Base-by-base conservation (phyloP, 2,888 invertebrate genomes). In the Encarsia formosa region DNA sequence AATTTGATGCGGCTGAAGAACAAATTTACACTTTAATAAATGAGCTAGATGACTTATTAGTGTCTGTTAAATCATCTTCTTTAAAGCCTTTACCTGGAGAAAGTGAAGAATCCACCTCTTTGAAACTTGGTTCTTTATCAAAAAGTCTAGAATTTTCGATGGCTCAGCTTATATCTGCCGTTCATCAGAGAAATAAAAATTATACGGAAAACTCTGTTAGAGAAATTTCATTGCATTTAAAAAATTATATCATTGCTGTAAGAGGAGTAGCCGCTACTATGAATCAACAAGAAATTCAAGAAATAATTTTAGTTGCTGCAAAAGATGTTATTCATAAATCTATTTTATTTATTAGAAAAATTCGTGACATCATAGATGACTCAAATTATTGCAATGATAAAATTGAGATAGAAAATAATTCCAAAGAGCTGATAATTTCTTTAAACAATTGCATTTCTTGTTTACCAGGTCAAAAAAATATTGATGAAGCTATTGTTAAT, bases 401-500 rank as follows among this genome's bases (percentile, higher is more conserved):
- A 29, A 61, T 77, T 34, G 77, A 81, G 59, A 77, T 95, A 35
- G 85, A 86, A 13, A 82, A 83, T 59, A 85, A 90, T 0, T 87
- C 87, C 2, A 86, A 86, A 63, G 85, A 86, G 57, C 86, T 91
- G 0, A 79, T 81, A 0, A 69, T 65, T 53, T 75, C 78, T 1
- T 73, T 87, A 45, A 82, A 82, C 62, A 81, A 79, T 59, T 85
- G 86, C 59, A 83, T 96, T 46, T 87, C 88, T 60, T 91, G 91
- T 58, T 81, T 97, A 37, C 96, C 97, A 0, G 94, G 95, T 0
- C 94, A 96, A 71, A 85, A 87, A 47, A 95, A 96, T 69, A 87
- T 98, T n/a, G 96, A 97, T 69, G 82, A 85, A 18, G 91, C 92
- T 0, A 83, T 94, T 62, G 83, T 85, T 57, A 86, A 84, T 63